Evolutionary conservation across 2,113 vertebrate species (phyloP).

Genomic region (Pseudonaja textilis): DNA sequence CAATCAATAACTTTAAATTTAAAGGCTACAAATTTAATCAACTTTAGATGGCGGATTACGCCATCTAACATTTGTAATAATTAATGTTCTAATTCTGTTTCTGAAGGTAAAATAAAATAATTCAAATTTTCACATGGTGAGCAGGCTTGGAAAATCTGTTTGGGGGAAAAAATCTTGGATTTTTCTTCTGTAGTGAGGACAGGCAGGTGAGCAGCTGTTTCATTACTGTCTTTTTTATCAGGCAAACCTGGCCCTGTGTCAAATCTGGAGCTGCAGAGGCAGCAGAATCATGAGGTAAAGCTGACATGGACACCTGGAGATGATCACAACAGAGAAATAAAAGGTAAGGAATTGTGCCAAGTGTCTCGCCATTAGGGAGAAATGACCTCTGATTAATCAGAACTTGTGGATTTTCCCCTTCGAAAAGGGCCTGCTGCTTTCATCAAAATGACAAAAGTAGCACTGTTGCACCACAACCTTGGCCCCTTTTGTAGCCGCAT

Average conservation of each 20-base stretch:
- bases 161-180: background rate
- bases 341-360: conserved; percentile 55
- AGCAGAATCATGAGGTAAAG: conserved; percentile 52
- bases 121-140: background rate
- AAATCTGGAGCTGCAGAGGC: conserved; percentile 62
- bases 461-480: background rate
- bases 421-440: background rate
- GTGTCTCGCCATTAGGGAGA: background rate
- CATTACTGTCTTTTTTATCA: conserved; percentile 32
- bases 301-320: conserved; percentile 79
- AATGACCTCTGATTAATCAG: background rate
- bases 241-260: conserved; percentile 77
- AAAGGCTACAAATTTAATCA: background rate
- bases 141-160: background rate
- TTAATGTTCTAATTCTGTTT: background rate
- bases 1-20: background rate
- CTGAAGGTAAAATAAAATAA: background rate
- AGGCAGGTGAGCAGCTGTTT: background rate
- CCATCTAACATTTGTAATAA: background rate
- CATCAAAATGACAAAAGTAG: background rate
- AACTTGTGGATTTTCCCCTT: background rate
- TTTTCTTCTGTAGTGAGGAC: background rate
- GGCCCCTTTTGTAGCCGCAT: background rate
- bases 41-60: background rate
- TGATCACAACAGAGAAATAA: conserved; percentile 78